phyloP scores from a whole-genome alignment of 2,113 vertebrate species.

The Macquaria australasica region DNA sequence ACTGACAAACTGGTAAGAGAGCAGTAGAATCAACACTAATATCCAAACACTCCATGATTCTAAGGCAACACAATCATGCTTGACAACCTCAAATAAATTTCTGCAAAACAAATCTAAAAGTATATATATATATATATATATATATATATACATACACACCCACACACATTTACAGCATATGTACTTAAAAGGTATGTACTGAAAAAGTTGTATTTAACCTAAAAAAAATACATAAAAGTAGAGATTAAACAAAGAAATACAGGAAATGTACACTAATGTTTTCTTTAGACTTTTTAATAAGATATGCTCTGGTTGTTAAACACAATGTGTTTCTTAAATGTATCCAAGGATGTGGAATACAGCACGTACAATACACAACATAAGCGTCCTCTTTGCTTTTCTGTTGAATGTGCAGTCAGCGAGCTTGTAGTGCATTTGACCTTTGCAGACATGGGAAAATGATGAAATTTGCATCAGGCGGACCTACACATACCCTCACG shows the following conservation, averaged over 20 bases:
- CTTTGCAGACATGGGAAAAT: neutral
- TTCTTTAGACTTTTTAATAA: neutral
- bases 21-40: slow-evolving; percentile 36
- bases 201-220: no score
- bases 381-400: neutral
- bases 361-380: neutral
- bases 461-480: neutral
- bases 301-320: neutral
- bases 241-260: neutral
- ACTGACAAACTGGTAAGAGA: slow-evolving; percentile 42
- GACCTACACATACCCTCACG: neutral
- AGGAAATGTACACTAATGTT: neutral
- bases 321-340: neutral
- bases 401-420: neutral
- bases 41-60: slow-evolving; percentile 36
- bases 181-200: neutral
- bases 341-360: neutral
- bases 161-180: neutral
- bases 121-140: neutral
- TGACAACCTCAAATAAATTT: slow-evolving; percentile 17
- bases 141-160: neutral
- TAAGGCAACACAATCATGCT: slow-evolving; percentile 15
- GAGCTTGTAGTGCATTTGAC: neutral
- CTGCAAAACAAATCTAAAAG: slow-evolving; percentile 1
- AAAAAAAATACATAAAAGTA: neutral